Base-by-base conservation (phyloP, 2,888 invertebrate genomes). In the Empis stercorea region DNA sequence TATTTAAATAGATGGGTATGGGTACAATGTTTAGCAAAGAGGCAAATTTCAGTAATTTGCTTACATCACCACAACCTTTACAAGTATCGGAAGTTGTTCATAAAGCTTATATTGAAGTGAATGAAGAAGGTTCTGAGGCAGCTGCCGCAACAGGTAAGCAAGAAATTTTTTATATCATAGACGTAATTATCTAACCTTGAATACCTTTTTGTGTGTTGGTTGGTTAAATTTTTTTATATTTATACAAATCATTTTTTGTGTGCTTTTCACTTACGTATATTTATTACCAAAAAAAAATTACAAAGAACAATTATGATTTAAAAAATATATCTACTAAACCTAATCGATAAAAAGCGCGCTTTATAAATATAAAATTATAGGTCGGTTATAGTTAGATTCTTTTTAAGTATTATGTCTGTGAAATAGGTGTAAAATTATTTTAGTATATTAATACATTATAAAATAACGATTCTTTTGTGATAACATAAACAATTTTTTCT, bases 81-180 rank as follows among this genome's bases (percentile, higher is more conserved):
- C 63, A 60, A 47, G 81, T 91, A 1, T 80, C 80, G 32, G 77
- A 81, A 56, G 84, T 83, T 2, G 64, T 88, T 2, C 91, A 92
- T 63, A 91, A 91, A 63, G 87, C 88, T 0, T 87, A 83, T 61
- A 84, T 92, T 56, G 86, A 88, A 61, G 87, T 91, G 0, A 85
- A 87, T 62, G 92, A 92, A 62, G 82, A 87, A 62, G 91, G 92
- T 1, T 84, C 86, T 2, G 89, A 89, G 63, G 89, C 91, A 0
- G 87, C 89, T 13, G 89, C 88, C 1, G 87, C 84, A 36, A 87
- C 87, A 27, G 58, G 61, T 62, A 52, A 55, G 57, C 49, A 17
- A 23, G n/a, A 13, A 32, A 32, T 41, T 37, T 17, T 34, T 20
- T 3, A 20, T 20, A 20, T n/a, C n/a, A 20, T 20, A 16, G 13